phyloP scores from a whole-genome alignment of 37 sponge, comb jelly and placozoan genomes.

The Corticium candelabrum region DNA sequence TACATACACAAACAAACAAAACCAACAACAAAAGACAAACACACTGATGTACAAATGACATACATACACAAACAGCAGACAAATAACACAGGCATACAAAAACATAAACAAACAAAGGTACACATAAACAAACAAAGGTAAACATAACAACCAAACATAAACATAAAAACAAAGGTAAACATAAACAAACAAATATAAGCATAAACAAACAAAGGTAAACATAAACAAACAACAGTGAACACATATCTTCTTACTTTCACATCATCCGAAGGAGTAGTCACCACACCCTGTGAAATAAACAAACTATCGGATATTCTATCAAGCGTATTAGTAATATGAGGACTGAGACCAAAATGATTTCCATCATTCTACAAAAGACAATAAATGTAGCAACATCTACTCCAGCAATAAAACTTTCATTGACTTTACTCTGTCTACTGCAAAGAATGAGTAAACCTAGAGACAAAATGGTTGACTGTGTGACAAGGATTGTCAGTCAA shows the following conservation, averaged over 20 bases:
- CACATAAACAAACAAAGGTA: neutral
- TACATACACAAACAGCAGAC: too few relatives aligned
- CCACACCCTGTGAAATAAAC: neutral
- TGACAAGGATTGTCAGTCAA: neutral
- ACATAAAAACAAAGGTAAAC: too few relatives aligned
- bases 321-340: neutral
- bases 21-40: neutral
- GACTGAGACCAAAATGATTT: neutral
- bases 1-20: too few relatives aligned
- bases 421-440: slow-evolving; percentile 43
- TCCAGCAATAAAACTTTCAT: neutral
- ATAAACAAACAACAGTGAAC: neutral
- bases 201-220: neutral
- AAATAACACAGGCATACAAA: too few relatives aligned
- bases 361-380: neutral
- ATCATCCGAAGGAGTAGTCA: neutral
- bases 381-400: neutral
- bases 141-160: too few relatives aligned
- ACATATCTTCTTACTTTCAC: neutral
- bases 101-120: neutral
- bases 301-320: neutral
- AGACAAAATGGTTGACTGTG: slow-evolving; percentile 10
- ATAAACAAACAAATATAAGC: too few relatives aligned
- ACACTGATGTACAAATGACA: too few relatives aligned
- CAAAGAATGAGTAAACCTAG: slow-evolving; percentile 68